Evolutionary conservation across 1,140 invertebrate genomes (phyloP).

Genomic region (Sitophilus oryzae): DNA sequence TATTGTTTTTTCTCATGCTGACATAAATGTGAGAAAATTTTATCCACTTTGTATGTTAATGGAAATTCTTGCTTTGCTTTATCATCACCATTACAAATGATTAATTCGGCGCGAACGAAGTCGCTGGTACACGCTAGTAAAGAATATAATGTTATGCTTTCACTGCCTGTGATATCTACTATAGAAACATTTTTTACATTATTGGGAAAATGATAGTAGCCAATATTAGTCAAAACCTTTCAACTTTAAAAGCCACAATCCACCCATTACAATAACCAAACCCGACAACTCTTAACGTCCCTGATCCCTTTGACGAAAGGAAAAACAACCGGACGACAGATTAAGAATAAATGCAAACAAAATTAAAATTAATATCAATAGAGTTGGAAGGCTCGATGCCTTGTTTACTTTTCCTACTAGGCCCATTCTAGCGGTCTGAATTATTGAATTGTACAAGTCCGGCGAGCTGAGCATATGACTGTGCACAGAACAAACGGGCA

Average conservation of each 20-base stretch:
- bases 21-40: too few species aligned
- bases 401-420: conserved; percentile 5
- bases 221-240: neutral
- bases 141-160: too few species aligned
- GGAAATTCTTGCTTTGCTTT: too few species aligned
- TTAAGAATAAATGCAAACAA: conserved; percentile 16
- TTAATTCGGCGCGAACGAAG: too few species aligned
- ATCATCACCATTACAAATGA: too few species aligned
- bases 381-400: neutral
- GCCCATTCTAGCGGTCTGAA: conserved; percentile 3
- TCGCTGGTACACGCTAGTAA: too few species aligned
- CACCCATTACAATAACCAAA: conserved; percentile 6
- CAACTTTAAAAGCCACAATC: neutral
- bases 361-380: conserved; percentile 22
- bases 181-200: too few species aligned
- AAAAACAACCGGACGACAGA: too few species aligned
- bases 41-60: too few species aligned
- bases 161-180: too few species aligned
- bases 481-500: neutral
- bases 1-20: too few species aligned
- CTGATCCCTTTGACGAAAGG: neutral
- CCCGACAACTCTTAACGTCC: neutral
- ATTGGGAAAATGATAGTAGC: neutral
- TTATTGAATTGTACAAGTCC: neutral
- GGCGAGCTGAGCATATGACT: neutral